Conservation (phyloP, 2,888 invertebrate species). For the Daptonema setosum region DNA sequence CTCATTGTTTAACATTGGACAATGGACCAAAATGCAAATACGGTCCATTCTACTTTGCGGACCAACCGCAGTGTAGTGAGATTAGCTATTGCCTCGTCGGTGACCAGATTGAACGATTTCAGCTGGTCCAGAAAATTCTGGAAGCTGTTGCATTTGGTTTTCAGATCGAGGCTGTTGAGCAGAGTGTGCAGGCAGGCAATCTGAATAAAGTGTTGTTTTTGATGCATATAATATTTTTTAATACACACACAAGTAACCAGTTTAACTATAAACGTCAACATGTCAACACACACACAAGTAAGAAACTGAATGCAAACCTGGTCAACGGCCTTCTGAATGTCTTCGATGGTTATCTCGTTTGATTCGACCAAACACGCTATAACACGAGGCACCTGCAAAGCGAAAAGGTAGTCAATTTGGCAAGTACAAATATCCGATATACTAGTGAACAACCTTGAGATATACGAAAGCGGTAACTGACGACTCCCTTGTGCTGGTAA, state of each 20-base stretch:
- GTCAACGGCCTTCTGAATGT: conserved; percentile 1
- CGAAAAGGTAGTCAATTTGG: too few relatives aligned
- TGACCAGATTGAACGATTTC: neutral
- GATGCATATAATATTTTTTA: too few relatives aligned
- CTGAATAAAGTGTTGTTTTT: too few relatives aligned
- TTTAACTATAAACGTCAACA: too few relatives aligned
- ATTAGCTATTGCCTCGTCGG: neutral
- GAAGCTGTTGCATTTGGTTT: conserved; percentile 5
- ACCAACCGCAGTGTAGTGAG: neutral
- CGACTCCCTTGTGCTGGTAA: conserved; percentile 1
- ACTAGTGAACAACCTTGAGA: conserved; percentile 4
- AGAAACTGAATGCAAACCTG: too few relatives aligned
- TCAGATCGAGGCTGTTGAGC: conserved; percentile 6
- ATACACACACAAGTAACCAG: too few relatives aligned
- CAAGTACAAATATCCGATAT: too few relatives aligned
- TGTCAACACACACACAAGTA: too few relatives aligned
- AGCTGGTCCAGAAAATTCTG: conserved; percentile 5
- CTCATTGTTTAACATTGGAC: too few relatives aligned
- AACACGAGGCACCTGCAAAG: conserved; percentile 5
- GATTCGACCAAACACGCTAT: neutral
- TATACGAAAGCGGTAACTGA: conserved; percentile 8
- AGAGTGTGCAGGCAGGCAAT: conserved; percentile 2
- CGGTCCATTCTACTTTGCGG: too few relatives aligned
- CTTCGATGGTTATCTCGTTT: neutral
- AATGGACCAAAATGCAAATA: too few relatives aligned